These are phyloP conservation scores for Oryctolagus cuniculus DNA, from an alignment of 2,113 vertebrate genomes.

Conservation along the genomic window DNA sequence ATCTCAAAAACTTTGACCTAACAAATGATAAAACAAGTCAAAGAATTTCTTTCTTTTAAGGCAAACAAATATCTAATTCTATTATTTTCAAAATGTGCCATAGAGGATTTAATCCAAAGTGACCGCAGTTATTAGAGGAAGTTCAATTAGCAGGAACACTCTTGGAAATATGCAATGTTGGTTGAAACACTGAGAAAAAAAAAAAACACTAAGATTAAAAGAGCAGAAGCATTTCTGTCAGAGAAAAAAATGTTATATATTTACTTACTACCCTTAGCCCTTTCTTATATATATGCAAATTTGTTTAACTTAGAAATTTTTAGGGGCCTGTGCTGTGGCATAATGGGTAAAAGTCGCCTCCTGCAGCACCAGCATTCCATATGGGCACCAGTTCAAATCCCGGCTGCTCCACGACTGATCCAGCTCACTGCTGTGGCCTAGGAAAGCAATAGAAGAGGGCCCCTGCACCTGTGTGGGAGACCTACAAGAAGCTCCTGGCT, in stretches of 20 bases:
- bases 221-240: neutral
- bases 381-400: no score
- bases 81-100: constrained; percentile 51
- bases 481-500: no score
- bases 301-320: neutral
- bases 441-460: no score
- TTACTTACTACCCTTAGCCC: neutral
- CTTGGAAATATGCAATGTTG: neutral
- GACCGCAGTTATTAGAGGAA: neutral
- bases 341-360: no score
- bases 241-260: constrained; percentile 16
- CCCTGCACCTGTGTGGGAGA: no score
- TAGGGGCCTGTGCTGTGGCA: no score
- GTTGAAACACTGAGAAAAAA: neutral
- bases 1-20: constrained; percentile 29
- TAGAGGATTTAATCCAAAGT: neutral
- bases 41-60: constrained; percentile 36
- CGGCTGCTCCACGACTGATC: no score
- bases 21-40: neutral
- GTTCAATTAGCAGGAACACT: neutral
- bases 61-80: neutral
- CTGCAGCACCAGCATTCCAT: no score
- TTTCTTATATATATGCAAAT: neutral
- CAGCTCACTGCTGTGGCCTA: no score
- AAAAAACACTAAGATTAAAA: neutral